A percentile compares a stretch with the other conserved stretches of the same genome.
Evolutionary conservation across 2,113 vertebrate species (phyloP).

Genomic region (Seriola dumerili): DNA sequence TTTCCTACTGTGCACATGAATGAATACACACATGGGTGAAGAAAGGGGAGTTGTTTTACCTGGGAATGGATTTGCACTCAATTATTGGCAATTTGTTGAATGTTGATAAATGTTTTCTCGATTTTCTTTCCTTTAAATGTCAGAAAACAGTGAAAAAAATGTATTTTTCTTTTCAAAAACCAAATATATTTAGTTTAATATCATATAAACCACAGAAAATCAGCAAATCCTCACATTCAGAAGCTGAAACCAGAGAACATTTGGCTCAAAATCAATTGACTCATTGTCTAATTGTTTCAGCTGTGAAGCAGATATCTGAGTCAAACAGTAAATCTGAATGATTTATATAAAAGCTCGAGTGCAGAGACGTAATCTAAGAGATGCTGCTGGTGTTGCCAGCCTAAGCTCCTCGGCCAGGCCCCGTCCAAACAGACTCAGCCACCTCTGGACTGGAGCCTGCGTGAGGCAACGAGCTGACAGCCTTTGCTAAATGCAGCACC

Average conservation of each 20-base stretch:
- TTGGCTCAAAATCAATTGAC: background rate
- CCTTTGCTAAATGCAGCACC: slow-evolving; percentile 39
- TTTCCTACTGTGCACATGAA: background rate
- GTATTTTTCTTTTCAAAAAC: too few relatives aligned
- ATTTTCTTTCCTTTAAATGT: too few relatives aligned
- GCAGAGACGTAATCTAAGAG: background rate
- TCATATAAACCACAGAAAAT: too few relatives aligned
- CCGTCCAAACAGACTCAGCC: slow-evolving; percentile 1
- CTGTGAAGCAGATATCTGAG: background rate
- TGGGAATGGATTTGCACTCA: background rate
- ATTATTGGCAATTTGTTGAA: too few relatives aligned
- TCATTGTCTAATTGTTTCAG: background rate
- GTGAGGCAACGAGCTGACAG: slow-evolving; percentile 4
- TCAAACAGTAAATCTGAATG: background rate
- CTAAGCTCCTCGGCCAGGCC: slow-evolving; percentile 33
- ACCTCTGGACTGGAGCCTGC: slow-evolving; percentile 24
- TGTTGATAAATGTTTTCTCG: too few relatives aligned
- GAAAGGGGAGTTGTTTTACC: background rate
- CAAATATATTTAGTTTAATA: too few relatives aligned
- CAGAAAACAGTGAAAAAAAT: too few relatives aligned
- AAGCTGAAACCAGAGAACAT: too few relatives aligned
- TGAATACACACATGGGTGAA: background rate
- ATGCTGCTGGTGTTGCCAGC: slow-evolving; percentile 28
- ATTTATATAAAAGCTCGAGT: background rate
- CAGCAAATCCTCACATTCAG: too few relatives aligned